Evolutionary conservation across 2,113 vertebrate species (phyloP).

Genomic region (Corvus hawaiiensis): DNA sequence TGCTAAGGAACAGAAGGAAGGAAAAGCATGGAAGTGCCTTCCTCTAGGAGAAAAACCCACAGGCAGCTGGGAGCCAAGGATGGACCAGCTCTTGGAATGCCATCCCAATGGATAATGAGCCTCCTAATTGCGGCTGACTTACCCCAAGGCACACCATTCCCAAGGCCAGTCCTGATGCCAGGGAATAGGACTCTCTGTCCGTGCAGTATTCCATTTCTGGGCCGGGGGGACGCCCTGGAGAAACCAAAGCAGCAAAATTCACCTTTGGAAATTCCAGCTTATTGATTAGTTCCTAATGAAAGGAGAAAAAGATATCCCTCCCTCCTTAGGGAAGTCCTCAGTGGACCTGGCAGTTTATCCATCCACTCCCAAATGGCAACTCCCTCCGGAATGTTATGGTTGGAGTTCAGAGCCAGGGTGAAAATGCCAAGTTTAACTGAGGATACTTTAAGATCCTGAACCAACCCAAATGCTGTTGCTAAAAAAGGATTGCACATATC

Average conservation of each 20-base stretch:
- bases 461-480: neutral
- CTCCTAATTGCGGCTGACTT: conserved; percentile 41
- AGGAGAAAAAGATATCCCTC: neutral
- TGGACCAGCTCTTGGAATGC: neutral
- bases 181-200: conserved; percentile 93
- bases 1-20: conserved; percentile 72
- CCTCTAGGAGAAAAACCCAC: neutral
- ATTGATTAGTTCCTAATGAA: neutral
- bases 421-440: neutral
- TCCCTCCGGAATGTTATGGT: neutral
- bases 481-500: neutral
- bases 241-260: neutral
- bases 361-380: neutral
- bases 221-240: conserved; percentile 85
- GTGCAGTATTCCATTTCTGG: conserved; percentile 99
- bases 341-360: neutral
- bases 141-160: conserved; percentile 99
- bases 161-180: conserved; percentile 91
- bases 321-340: neutral
- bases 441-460: neutral
- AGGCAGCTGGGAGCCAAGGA: neutral
- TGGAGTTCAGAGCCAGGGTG: neutral
- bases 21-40: neutral
- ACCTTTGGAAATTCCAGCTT: neutral
- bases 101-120: neutral